A percentile compares a stretch with the other conserved stretches of the same genome.
These are phyloP conservation scores for Drosophila ficusphila DNA, from an alignment of 1,140 invertebrate genomes.

Conservation along the genomic window DNA sequence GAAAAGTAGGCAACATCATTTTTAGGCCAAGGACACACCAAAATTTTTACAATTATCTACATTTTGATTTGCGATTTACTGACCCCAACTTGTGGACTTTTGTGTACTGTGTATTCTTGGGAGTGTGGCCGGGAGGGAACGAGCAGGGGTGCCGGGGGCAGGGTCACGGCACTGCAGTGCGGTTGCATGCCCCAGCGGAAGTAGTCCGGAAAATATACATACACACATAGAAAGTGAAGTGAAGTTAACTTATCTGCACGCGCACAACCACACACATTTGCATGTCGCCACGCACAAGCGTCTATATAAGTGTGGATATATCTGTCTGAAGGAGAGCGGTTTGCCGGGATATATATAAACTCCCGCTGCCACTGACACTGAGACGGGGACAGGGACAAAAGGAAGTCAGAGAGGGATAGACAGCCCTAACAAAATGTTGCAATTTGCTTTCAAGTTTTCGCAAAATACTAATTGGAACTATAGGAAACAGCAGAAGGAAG, in stretches of 20 bases:
- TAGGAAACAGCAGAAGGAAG: slow-evolving; percentile 33
- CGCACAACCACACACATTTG: slow-evolving; percentile 30
- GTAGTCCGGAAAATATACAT: slow-evolving; percentile 56
- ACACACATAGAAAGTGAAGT: slow-evolving; percentile 58
- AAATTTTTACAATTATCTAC: too few relatives aligned
- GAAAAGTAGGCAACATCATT: background rate
- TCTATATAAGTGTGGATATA: slow-evolving; percentile 17
- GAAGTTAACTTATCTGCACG: slow-evolving; percentile 48
- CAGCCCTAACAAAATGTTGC: slow-evolving; percentile 50
- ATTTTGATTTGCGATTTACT: too few relatives aligned
- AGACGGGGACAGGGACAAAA: slow-evolving; percentile 4
- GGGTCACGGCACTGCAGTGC: slow-evolving; percentile 32
- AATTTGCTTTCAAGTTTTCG: slow-evolving; percentile 55
- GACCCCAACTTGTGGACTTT: too few relatives aligned
- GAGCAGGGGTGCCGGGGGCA: slow-evolving; percentile 9
- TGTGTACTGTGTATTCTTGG: slow-evolving; percentile 16
- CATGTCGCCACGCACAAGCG: slow-evolving; percentile 36
- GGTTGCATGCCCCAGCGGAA: slow-evolving; percentile 58
- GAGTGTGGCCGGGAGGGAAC: too few relatives aligned
- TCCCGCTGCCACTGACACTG: slow-evolving; percentile 54
- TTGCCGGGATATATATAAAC: slow-evolving; percentile 1
- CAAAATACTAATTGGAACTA: slow-evolving; percentile 61
- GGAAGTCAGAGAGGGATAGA: background rate
- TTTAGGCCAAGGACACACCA: too few relatives aligned
- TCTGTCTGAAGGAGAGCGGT: slow-evolving; percentile 5